Evolutionary conservation across 1,140 invertebrate species (phyloP), one percentile per base, ranked within the genome.

Genomic region (Pseudomyrmex gracilis): DNA sequence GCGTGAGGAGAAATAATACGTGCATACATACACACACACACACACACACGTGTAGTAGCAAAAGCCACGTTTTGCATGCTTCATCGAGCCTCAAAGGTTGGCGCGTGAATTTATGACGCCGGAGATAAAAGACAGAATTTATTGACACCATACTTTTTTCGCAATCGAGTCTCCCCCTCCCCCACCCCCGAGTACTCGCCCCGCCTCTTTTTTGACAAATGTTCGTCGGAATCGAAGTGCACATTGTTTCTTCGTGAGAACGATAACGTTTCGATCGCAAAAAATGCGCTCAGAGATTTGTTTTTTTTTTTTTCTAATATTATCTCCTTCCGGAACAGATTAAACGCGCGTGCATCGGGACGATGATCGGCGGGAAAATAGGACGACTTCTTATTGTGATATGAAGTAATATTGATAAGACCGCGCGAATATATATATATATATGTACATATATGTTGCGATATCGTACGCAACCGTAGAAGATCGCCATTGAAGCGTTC

Each of bases 51-150:
- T 34, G 34, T 34, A 34, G 53, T 22, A 78, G 55, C 55, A 68
- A 78, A 53, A 43, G 61, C 53, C 34, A 34, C 57, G 76, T 49
- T 47, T 73, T 77, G 83, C 78, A 89, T 80, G 87, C 74, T 88
- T 88, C 86, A 43, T 83, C 84, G 87, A 86, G 58, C n/a, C 78
- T 83, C 84, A 89, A 89, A 88, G 86, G 61, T 49, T 34, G 68
- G 55, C 12, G 58, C 67, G 43, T 53, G 71, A 70, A 89, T 89
- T 89, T 89, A 89, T 80, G 84, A 58, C n/a, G 3, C 7, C 13
- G 63, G 86, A 89, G 88, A 34, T 34, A 34, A 34, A 88, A 89
- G 47, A 5, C 57, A 47, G 47, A 83, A 89, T 89, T 89, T 89
- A 89, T 89, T 84, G 86, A 80, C 68, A 89, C 61, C 61, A 57